phyloP scores from a whole-genome alignment of 2,888 invertebrate species.

The Acleris emargana region DNA sequence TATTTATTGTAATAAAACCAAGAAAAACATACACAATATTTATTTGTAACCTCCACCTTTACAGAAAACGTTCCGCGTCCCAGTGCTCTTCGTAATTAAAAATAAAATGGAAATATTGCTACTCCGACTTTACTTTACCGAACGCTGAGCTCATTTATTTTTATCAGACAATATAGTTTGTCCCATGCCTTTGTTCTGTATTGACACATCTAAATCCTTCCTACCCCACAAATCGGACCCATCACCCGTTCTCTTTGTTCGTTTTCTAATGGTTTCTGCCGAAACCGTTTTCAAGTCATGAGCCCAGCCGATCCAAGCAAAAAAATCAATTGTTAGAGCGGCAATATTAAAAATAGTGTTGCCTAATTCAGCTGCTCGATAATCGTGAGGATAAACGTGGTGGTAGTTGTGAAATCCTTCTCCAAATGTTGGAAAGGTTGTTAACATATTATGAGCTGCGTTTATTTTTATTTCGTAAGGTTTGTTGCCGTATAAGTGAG shows the following conservation, averaged over 20 bases:
- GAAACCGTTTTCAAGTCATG: constrained; percentile 57
- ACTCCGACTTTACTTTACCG: too few species aligned
- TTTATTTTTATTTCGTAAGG: constrained; percentile 68
- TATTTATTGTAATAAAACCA: too few species aligned
- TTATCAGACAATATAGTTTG: too few species aligned
- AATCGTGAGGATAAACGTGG: constrained; percentile 62
- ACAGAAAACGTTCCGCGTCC: too few species aligned
- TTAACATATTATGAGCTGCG: constrained; percentile 48
- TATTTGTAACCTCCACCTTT: too few species aligned
- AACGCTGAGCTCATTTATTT: too few species aligned
- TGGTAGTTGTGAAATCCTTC: constrained; percentile 67
- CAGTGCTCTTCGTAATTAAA: too few species aligned
- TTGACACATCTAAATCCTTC: too few species aligned
- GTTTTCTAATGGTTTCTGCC: constrained; percentile 45
- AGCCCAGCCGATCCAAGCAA: constrained; percentile 60
- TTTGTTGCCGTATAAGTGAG: constrained; percentile 79
- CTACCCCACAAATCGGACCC: constrained; percentile 47
- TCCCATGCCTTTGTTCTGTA: too few species aligned
- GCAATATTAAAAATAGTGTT: constrained; percentile 56
- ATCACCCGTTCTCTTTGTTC: constrained; percentile 54
- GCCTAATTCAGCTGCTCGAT: constrained; percentile 59
- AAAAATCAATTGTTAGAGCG: constrained; percentile 57
- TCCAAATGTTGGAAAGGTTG: constrained; percentile 48
- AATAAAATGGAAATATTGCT: too few species aligned
- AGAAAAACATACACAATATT: too few species aligned